Conservation (phyloP, 2,888 invertebrate species). For the Netelia fuscicornis region DNA sequence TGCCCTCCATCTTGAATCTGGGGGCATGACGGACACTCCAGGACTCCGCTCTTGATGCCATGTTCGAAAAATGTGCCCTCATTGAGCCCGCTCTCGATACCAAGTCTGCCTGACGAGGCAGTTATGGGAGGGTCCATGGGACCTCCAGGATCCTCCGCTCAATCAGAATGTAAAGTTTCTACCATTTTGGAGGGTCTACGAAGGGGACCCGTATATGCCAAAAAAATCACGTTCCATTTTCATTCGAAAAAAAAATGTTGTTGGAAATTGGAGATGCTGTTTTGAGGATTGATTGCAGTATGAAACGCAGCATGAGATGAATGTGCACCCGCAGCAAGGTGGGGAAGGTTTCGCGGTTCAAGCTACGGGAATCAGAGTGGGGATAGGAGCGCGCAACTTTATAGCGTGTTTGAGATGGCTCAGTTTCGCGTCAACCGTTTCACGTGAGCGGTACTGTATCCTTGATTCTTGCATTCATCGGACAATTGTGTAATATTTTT, state of each 20-base stretch:
- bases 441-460: conserved; percentile 70
- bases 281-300: neutral
- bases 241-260: neutral
- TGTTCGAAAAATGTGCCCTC: no score
- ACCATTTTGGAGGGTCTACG: no score
- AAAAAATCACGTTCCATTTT: neutral
- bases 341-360: conserved; percentile 48
- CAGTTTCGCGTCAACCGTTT: conserved; percentile 74
- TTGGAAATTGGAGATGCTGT: neutral
- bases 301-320: neutral
- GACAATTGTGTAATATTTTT: neutral
- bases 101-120: no score
- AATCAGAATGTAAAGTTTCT: no score
- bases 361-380: conserved; percentile 46
- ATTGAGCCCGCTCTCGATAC: no score
- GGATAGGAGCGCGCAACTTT: conserved; percentile 72
- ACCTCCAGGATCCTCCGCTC: no score
- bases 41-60: no score
- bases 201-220: no score
- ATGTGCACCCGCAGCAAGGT: conserved; percentile 2
- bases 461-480: neutral
- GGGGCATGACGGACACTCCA: no score
- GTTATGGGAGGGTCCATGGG: no score
- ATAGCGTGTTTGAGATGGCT: conserved; percentile 72
- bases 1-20: no score